A percentile compares a stretch with the other conserved stretches of the same genome.
These are phyloP conservation scores for Lymantria dispar DNA, from an alignment of 2,888 invertebrate genomes.

Conservation along the genomic window DNA sequence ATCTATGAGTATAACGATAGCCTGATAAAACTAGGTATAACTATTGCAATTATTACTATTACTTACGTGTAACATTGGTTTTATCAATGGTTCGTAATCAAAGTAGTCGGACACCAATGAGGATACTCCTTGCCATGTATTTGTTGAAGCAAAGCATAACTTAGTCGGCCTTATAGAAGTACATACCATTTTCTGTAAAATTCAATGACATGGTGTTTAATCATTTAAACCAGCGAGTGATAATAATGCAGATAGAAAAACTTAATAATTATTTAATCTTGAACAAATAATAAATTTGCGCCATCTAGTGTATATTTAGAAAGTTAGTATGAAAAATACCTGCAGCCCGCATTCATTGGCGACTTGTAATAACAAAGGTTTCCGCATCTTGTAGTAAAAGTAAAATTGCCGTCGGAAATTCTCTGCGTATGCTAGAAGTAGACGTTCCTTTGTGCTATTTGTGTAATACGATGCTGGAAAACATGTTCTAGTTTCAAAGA, in stretches of 20 bases:
- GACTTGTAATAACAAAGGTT: conserved; percentile 86
- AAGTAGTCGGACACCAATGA: conserved; percentile 90
- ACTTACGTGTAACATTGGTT: conserved; percentile 87
- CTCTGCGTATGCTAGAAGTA: conserved; percentile 88
- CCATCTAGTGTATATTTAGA: conserved; percentile 15
- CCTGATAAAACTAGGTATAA: too few relatives aligned
- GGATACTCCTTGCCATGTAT: conserved; percentile 87
- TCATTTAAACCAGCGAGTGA: neutral
- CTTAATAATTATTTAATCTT: neutral
- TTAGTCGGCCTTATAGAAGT: conserved; percentile 91
- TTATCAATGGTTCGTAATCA: conserved; percentile 86
- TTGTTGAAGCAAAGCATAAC: conserved; percentile 86
- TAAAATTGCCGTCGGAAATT: conserved; percentile 89
- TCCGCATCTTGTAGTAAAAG: conserved; percentile 78
- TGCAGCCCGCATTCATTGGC: conserved; percentile 90
- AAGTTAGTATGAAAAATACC: conserved; percentile 64
- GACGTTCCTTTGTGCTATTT: conserved; percentile 86
- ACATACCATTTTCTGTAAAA: conserved; percentile 91
- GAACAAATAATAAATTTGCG: neutral
- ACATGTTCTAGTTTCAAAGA: conserved; percentile 81
- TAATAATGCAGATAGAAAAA: too few relatives aligned
- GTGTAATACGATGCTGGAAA: conserved; percentile 86
- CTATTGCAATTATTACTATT: neutral
- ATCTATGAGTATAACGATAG: neutral
- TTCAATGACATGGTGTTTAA: neutral